Evolutionary conservation across 2,888 invertebrate species (phyloP), one percentile per base, ranked within the genome.

Genomic region (Calliopum simillimum): DNA sequence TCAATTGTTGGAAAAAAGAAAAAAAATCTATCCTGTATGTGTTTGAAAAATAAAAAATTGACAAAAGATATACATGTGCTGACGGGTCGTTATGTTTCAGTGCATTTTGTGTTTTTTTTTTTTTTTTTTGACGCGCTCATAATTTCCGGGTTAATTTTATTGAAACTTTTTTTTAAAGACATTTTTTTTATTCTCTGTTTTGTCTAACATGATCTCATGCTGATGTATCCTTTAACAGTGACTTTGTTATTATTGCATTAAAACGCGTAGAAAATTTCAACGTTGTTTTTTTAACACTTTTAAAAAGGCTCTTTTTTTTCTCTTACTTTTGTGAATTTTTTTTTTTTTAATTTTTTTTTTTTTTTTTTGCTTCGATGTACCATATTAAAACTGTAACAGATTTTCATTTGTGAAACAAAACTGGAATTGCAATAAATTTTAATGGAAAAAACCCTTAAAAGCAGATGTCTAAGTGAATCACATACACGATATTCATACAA

Each of bases 351-450:
- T 11, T 66, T 16, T 56, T 62, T 55, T 21, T 49, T 33, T 14
- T 44, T 64, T 61, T 47, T 21, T 19, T 43, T 21, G 16, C 68
- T 68, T 71, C 55, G 49, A 56, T 21, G 1, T 25, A 41, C 14
- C 41, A 55, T 71, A 74, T 74, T 72, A 72, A 74, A 76, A 76
- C 63, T 76, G 75, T 76, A 76, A 74, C 74, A 76, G 67, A 73
- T 72, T 68, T 74, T 68, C 61, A 46, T 56, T 4, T 69, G 49
- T 43, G 77, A 80, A 77, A 80, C 77, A 79, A 79, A 77, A 76
- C 76, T 77, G 78, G 77, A 79, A 78, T 80, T 81, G 80, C 81
- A 82, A 82, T 82, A 82, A 82, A 82, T 82, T 82, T 81, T 78
- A 82, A 82, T 81, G 81, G 73, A 82, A 81, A 82, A 53, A 53